Evolutionary conservation across 2,888 invertebrate species (phyloP), one percentile per base, ranked within the genome.

Genomic region (Troides oblongomaculatus): DNA sequence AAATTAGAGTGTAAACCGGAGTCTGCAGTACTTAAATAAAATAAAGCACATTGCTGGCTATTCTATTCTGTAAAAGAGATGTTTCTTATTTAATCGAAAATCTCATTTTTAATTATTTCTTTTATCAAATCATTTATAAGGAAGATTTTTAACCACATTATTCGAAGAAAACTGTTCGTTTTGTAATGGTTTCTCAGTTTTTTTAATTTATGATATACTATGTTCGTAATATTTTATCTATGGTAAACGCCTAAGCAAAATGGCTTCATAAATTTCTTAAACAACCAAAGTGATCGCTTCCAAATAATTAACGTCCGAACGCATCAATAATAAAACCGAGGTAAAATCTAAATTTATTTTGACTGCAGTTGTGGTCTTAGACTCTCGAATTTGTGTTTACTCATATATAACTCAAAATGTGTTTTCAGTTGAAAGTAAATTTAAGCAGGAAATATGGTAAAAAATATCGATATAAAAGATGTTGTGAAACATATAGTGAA

Each of bases 401-500:
- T 43, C 23, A 18, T 21, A 21, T 18, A 62, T 39, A 23, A 39
- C 72, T 53, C 36, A 75, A 75, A 73, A 75, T 69, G 68, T 63
- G 30, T 70, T 39, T 71, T 46, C 62, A 61, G 60, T 6, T 43
- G 56, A 39, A 53, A 50, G n/a, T 5, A 30, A 74, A 71, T 56
- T 64, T 63, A n/a, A 68, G 60, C 43, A 10, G 65, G 25, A 68
- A 72, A 74, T 68, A 88, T 89, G 90, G 84, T 81, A 66, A 77
- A 77, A 69, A 70, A 71, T 64, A 61, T 85, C 72, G 84, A 87
- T 74, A 56, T 86, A 69, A 86, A 85, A 75, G 74, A 82, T 71
- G 78, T 92, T 30, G 73, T 92, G 64, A 86, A 87, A 78, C 84
- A 87, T 71, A 77, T 92, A 53, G 81, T 84, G 50, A 86, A 90